Evolutionary conservation across 2,113 vertebrate genomes (phyloP).

Genomic region (Carassius auratus): DNA sequence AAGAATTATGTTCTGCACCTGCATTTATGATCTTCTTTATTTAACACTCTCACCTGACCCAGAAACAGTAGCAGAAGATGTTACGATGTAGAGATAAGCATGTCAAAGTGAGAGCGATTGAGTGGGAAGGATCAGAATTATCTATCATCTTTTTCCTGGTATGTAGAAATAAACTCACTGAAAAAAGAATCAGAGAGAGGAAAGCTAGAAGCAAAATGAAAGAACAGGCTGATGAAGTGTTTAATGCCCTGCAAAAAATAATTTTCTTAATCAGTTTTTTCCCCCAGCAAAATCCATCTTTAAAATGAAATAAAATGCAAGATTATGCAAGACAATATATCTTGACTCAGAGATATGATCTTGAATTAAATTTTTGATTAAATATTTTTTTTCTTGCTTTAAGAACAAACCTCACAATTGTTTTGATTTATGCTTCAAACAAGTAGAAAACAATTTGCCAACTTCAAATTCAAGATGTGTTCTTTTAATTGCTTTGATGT

Average conservation of each 20-base stretch:
- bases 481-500: not conserved
- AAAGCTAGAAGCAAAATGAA: not conserved
- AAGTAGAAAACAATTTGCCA: not conserved
- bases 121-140: slow-evolving; percentile 28
- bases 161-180: slow-evolving; percentile 26
- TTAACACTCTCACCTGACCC: slow-evolving; percentile 59
- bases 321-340: not conserved
- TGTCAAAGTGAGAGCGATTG: slow-evolving; percentile 59
- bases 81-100: slow-evolving; percentile 53
- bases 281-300: not conserved
- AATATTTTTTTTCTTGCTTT: no score
- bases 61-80: slow-evolving; percentile 66
- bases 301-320: not conserved
- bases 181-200: not conserved
- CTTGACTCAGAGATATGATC: no score
- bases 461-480: no score
- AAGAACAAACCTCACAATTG: not conserved
- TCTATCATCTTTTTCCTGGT: slow-evolving; percentile 38
- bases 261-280: not conserved
- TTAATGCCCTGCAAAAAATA: not conserved
- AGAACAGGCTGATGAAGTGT: not conserved
- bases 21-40: slow-evolving; percentile 51
- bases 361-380: no score
- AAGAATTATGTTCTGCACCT: slow-evolving; percentile 34
- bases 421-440: not conserved